Percentiles rank a stretch among this genome's conserved stretches.
Conservation (phyloP, 2,888 invertebrate genomes). For the Octonoba sinensis region DNA sequence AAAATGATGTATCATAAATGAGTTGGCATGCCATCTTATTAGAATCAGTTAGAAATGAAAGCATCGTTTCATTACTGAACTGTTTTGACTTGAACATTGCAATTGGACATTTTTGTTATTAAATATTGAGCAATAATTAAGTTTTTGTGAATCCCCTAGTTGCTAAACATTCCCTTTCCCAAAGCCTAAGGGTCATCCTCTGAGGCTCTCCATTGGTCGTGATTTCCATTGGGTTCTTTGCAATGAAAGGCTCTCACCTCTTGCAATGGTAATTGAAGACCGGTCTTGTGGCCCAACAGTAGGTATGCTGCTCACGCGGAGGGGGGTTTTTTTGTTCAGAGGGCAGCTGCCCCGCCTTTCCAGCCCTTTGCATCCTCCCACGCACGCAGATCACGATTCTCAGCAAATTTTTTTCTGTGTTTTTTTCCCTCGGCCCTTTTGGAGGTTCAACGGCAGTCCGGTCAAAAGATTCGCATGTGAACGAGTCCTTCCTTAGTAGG, state of each 20-base stretch:
- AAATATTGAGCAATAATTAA: no score
- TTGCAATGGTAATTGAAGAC: constrained; percentile 12
- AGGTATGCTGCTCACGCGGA: constrained; percentile 30
- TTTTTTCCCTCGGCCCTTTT: background rate
- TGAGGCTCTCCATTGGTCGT: constrained; percentile 2
- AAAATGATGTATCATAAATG: no score
- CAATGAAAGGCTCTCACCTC: constrained; percentile 20
- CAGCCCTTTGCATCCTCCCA: constrained; percentile 28
- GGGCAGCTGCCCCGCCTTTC: constrained; percentile 14
- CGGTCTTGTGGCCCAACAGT: constrained; percentile 18
- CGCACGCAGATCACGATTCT: constrained; percentile 41
- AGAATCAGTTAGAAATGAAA: no score
- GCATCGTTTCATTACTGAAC: no score
- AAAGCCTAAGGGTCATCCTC: background rate
- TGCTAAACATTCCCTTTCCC: background rate
- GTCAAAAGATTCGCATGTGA: constrained; percentile 22
- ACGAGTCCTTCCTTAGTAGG: background rate
- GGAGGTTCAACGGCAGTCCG: constrained; percentile 9
- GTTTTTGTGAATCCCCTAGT: background rate
- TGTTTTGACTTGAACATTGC: no score
- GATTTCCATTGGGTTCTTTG: constrained; percentile 4
- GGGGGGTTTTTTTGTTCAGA: constrained; percentile 7
- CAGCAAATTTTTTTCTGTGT: constrained; percentile 6
- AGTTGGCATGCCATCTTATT: no score
- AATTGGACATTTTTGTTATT: no score